A percentile compares a stretch with the other conserved stretches of the same genome.
phyloP scores from a whole-genome alignment of 2,888 invertebrate genomes.

The Epinotia ramella region DNA sequence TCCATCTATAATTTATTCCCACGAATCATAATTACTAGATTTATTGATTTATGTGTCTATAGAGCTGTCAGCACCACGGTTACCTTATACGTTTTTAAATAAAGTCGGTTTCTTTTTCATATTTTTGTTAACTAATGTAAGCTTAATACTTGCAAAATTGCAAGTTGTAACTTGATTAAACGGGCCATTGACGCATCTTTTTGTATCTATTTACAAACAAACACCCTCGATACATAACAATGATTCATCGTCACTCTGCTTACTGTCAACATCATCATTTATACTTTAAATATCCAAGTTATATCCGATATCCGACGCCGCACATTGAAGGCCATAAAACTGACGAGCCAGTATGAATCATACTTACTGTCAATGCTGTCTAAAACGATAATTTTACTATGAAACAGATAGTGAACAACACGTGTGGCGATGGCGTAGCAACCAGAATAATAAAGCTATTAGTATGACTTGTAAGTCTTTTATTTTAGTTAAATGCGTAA shows the following conservation, averaged over 20 bases:
- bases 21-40: too few relatives aligned
- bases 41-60: too few relatives aligned
- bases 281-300: background rate
- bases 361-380: background rate
- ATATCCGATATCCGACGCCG: conserved; percentile 2
- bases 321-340: conserved; percentile 3
- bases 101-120: too few relatives aligned
- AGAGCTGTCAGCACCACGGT: too few relatives aligned
- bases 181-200: background rate
- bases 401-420: background rate
- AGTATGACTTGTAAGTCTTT: too few relatives aligned
- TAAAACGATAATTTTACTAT: background rate
- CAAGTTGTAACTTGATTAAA: background rate
- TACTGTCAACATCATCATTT: background rate
- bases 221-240: background rate
- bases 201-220: background rate
- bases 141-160: too few relatives aligned
- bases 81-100: too few relatives aligned
- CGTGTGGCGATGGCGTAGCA: background rate
- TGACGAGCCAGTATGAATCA: conserved; percentile 9
- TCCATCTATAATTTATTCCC: too few relatives aligned
- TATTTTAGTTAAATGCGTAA: too few relatives aligned
- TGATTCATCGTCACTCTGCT: background rate
- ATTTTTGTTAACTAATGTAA: too few relatives aligned
- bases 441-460: too few relatives aligned